phyloP scores from a whole-genome alignment of 2,113 vertebrate genomes.

The Pygoscelis antarcticus region DNA sequence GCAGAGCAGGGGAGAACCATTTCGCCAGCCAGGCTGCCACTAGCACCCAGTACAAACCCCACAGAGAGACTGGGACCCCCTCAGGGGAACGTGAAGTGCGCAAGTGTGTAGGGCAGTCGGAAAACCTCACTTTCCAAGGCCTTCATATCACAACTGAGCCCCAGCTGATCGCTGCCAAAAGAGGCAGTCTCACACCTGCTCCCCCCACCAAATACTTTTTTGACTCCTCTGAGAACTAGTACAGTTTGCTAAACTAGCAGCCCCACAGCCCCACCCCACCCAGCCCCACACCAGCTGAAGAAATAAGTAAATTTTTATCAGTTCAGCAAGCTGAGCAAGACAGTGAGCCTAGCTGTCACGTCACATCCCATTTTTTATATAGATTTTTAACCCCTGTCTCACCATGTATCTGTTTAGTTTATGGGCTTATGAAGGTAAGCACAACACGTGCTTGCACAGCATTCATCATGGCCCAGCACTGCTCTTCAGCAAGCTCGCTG shows the following conservation, averaged over 20 bases:
- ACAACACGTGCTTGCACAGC: fast-evolving
- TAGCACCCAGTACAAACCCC: neutral
- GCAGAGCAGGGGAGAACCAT: neutral
- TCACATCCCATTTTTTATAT: neutral
- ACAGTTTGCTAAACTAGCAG: neutral
- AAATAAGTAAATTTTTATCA: neutral
- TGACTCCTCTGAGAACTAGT: neutral
- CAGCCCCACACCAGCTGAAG: neutral
- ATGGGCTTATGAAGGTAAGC: fast-evolving
- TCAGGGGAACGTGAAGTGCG: neutral
- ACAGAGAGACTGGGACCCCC: fast-evolving
- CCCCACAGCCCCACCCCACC: no score
- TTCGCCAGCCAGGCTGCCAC: neutral
- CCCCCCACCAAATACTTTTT: neutral
- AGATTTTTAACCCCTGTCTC: neutral
- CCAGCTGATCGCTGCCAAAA: neutral
- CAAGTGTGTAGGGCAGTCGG: fast-evolving
- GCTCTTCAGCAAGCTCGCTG: neutral
- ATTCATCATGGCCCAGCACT: fast-evolving
- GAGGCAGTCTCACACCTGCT: neutral
- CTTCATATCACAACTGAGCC: neutral
- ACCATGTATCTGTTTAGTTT: neutral
- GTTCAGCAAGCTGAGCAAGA: neutral
- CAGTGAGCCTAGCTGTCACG: neutral
- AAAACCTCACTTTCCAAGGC: neutral